Percentiles rank a stretch among this genome's conserved stretches.
These are phyloP conservation scores for Monodelphis domestica DNA, from an alignment of 2,797 vertebrate genomes.

Conservation along the genomic window DNA sequence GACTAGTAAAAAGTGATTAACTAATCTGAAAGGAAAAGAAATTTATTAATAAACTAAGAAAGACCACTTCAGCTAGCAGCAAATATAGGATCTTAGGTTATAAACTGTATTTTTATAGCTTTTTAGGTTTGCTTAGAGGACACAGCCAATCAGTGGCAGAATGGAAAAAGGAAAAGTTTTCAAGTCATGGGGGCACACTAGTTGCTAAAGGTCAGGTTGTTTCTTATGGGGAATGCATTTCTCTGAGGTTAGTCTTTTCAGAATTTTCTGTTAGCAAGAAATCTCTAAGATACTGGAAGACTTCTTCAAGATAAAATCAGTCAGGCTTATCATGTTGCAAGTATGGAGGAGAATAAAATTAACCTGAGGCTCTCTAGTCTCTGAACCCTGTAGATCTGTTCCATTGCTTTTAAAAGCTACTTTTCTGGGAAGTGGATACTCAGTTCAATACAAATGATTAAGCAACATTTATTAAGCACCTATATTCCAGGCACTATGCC, in stretches of 20 bases:
- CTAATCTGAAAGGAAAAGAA: neutral
- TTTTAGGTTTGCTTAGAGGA: neutral
- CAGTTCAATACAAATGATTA: neutral
- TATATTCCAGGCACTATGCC: neutral
- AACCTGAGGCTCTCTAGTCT: neutral
- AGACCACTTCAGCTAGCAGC: neutral
- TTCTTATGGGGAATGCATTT: neutral
- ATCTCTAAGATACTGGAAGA: neutral
- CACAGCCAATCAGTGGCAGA: neutral
- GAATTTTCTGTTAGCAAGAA: neutral
- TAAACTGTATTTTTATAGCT: too few relatives aligned
- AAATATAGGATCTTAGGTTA: too few relatives aligned
- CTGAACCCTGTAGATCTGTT: neutral
- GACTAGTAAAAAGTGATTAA: neutral
- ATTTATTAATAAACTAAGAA: neutral
- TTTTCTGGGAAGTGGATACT: neutral
- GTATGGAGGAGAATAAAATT: neutral
- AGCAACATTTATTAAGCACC: neutral
- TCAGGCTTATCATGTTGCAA: neutral
- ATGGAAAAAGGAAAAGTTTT: neutral
- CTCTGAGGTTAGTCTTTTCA: neutral
- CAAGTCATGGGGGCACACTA: neutral
- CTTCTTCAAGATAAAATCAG: neutral
- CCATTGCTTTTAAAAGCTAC: neutral
- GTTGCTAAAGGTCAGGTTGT: neutral